A percentile compares a stretch with the other conserved stretches of the same genome.
These are phyloP conservation scores for Prenolepis imparis DNA, from an alignment of 2,888 invertebrate genomes.

Conservation along the genomic window DNA sequence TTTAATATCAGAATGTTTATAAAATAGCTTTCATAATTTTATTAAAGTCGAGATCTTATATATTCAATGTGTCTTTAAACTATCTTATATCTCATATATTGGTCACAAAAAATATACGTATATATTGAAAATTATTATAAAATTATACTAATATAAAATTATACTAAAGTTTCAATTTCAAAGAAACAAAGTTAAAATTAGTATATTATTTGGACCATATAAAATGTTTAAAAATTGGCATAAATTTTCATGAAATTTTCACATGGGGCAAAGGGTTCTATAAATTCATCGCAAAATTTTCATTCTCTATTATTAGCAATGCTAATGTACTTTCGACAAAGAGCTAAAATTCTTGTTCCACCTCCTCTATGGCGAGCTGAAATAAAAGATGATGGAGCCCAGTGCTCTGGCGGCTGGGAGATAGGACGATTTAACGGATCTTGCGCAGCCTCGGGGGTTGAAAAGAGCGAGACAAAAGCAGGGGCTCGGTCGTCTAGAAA, in stretches of 20 bases:
- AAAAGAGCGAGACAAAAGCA: slow-evolving; percentile 52
- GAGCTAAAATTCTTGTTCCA: slow-evolving; percentile 22
- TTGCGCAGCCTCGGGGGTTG: slow-evolving; percentile 38
- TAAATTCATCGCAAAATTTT: slow-evolving; percentile 7
- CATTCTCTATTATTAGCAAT: slow-evolving; percentile 16
- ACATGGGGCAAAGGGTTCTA: background rate
- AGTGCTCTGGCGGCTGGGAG: slow-evolving; percentile 23
- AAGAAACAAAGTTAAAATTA: background rate
- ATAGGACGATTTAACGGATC: slow-evolving; percentile 54
- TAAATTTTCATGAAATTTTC: slow-evolving; percentile 12
- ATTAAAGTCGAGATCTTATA: background rate
- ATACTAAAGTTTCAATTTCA: background rate
- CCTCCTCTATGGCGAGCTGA: slow-evolving; percentile 1
- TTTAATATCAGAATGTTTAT: background rate
- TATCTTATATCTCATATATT: background rate
- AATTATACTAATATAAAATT: slow-evolving; percentile 2
- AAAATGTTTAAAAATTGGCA: background rate
- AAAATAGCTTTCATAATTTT: background rate
- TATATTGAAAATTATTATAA: background rate
- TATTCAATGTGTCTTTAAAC: background rate
- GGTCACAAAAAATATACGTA: background rate
- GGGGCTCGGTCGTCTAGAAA: slow-evolving; percentile 26
- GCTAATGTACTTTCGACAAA: slow-evolving; percentile 39
- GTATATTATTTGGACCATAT: background rate
- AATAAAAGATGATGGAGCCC: slow-evolving; percentile 29